Conservation (phyloP, 1,140 invertebrate genomes). For the Mactra quadrangularis region DNA sequence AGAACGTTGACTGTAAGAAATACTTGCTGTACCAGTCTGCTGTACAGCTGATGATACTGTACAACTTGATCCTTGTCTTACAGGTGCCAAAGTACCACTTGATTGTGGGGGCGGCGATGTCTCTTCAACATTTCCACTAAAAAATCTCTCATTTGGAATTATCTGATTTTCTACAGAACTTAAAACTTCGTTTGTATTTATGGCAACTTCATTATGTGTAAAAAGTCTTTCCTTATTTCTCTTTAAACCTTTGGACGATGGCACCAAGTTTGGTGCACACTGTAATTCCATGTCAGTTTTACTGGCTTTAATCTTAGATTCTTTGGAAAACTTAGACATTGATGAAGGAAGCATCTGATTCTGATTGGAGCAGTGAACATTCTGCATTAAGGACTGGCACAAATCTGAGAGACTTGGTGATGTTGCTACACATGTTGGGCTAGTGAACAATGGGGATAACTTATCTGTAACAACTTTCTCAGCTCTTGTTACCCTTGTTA, state of each 20-base stretch:
- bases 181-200: neutral
- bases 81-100: neutral
- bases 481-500: conserved; percentile 3
- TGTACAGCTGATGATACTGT: neutral
- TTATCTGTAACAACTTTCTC: neutral
- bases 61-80: neutral
- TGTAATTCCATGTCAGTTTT: neutral
- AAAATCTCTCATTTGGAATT: neutral
- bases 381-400: neutral
- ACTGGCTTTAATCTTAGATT: neutral
- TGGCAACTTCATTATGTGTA: neutral
- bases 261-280: neutral
- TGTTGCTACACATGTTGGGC: neutral
- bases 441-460: neutral
- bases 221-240: neutral
- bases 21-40: neutral
- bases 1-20: neutral
- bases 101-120: neutral
- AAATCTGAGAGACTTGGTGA: neutral
- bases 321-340: neutral
- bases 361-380: no score
- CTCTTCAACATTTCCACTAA: neutral
- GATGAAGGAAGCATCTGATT: neutral
- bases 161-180: neutral
- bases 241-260: neutral